phyloP scores from a whole-genome alignment of 2,113 vertebrate genomes.

The Colius striatus region DNA sequence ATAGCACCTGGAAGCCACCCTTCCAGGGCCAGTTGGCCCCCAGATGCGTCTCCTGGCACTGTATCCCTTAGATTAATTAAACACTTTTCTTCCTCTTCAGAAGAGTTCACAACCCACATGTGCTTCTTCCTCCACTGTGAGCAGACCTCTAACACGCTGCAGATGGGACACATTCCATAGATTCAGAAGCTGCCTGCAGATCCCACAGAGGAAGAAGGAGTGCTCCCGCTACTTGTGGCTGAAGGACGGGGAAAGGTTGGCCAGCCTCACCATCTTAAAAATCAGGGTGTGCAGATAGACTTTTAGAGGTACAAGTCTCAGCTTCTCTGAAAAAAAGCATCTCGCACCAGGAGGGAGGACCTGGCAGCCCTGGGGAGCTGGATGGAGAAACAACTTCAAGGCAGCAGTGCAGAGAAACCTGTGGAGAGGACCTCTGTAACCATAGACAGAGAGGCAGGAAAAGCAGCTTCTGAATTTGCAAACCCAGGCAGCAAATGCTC shows the following conservation, averaged over 20 bases:
- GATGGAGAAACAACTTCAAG: neutral
- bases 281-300: neutral
- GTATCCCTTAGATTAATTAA: slow-evolving; percentile 59
- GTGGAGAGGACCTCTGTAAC: neutral
- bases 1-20: slow-evolving; percentile 11
- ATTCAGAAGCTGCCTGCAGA: slow-evolving; percentile 52
- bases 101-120: slow-evolving; percentile 62
- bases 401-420: neutral
- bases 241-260: neutral
- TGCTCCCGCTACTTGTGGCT: neutral
- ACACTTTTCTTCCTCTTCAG: slow-evolving; percentile 49
- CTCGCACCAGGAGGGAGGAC: neutral
- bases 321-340: neutral
- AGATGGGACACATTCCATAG: slow-evolving; percentile 70
- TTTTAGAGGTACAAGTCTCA: neutral
- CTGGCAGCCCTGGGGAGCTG: neutral
- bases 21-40: slow-evolving; percentile 42
- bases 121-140: slow-evolving; percentile 34
- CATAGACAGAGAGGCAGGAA: neutral
- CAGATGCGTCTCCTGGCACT: slow-evolving; percentile 64
- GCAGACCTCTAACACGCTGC: slow-evolving; percentile 27
- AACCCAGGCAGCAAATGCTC: neutral
- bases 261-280: neutral
- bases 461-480: neutral
- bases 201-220: neutral